Conservation (phyloP, 1,140 invertebrate genomes). For the Drosophila arizonae region DNA sequence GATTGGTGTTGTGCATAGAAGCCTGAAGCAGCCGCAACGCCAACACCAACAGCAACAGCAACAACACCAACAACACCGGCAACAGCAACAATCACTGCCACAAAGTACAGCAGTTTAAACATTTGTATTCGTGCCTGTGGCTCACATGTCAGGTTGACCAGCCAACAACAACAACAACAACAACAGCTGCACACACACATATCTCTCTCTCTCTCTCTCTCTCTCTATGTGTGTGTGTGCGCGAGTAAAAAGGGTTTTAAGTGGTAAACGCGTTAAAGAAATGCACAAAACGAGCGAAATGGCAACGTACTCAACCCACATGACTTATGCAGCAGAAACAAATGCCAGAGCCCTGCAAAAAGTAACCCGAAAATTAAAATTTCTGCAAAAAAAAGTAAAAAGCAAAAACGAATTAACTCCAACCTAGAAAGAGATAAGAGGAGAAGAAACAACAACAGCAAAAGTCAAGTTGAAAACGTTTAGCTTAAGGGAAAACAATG, state of each 20-base stretch:
- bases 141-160: conserved; percentile 73
- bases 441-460: not conserved
- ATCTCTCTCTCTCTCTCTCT: no score
- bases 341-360: conserved; percentile 8
- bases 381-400: conserved; percentile 1
- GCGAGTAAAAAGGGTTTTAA: conserved; percentile 26
- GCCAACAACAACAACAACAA: conserved; percentile 43
- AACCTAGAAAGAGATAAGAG: not conserved
- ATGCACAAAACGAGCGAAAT: conserved; percentile 33
- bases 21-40: conserved; percentile 50
- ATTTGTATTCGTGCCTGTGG: conserved; percentile 75
- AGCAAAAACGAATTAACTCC: conserved; percentile 1
- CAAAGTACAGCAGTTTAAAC: conserved; percentile 67
- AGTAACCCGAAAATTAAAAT: conserved; percentile 24
- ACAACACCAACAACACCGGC: conserved; percentile 40
- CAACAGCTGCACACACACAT: conserved; percentile 17
- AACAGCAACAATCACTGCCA: conserved; percentile 50
- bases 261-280: conserved; percentile 44
- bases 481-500: not conserved
- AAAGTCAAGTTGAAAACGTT: not conserved
- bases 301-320: conserved; percentile 22
- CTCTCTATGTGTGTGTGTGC: not conserved
- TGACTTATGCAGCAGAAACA: conserved; percentile 36
- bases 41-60: conserved; percentile 33
- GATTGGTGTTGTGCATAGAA: conserved; percentile 67